These are phyloP conservation scores for Chondrosia reniformis DNA, from an alignment of 37 sponge, comb jelly and placozoan species.

Conservation along the genomic window DNA sequence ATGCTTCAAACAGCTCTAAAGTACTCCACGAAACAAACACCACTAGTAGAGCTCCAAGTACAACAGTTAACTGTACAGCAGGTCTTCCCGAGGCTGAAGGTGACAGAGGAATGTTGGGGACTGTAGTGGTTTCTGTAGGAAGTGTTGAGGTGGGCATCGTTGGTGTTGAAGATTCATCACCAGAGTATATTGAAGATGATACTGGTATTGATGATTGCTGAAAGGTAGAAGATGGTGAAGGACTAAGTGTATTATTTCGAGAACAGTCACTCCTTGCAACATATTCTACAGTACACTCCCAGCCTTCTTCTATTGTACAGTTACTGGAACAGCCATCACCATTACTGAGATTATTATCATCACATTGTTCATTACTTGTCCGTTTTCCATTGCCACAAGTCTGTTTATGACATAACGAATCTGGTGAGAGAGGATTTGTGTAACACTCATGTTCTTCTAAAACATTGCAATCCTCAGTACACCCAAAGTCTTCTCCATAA, in stretches of 20 bases:
- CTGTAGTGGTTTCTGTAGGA: not conserved
- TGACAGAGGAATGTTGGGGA: too few species aligned
- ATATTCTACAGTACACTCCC: not conserved
- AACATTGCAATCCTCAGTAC: not conserved
- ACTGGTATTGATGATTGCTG: not conserved
- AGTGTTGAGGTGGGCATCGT: not conserved
- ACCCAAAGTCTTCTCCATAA: constrained; percentile 4
- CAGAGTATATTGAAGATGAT: not conserved
- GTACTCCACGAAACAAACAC: not conserved
- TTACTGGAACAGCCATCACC: constrained; percentile 43
- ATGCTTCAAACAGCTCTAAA: not conserved
- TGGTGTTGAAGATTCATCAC: not conserved
- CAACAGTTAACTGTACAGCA: not conserved
- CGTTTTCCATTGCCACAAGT: constrained; percentile 53
- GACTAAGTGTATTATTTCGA: not conserved
- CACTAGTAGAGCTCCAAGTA: not conserved
- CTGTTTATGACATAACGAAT: constrained; percentile 17
- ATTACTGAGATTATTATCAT: constrained; percentile 29
- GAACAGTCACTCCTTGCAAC: not conserved
- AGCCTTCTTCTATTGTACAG: constrained; percentile 23
- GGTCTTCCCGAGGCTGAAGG: too few species aligned
- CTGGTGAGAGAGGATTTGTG: constrained; percentile 12
- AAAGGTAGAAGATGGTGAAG: not conserved
- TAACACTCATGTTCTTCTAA: constrained; percentile 31
- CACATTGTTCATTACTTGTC: constrained; percentile 55